Base-by-base conservation (phyloP, 2,888 invertebrate species). In the Pedicia rivosa region DNA sequence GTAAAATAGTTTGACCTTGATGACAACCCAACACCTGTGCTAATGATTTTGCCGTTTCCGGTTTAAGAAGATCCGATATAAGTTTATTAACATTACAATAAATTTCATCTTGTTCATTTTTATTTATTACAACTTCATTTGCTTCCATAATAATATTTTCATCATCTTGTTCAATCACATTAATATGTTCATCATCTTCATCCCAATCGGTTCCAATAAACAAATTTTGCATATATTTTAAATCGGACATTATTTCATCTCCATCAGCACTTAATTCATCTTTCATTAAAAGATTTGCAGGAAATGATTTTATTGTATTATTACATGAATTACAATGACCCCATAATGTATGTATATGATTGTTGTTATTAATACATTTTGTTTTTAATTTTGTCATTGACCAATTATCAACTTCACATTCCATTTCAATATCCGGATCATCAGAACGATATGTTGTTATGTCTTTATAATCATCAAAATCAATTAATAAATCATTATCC, bases 181-280 rank as follows among this genome's bases (percentile, higher is more conserved):
- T 10, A 7, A 38, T 45, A 25, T 45, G 47, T n/a, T 40, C 40
- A 36, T 40, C 43, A n/a, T 20, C 32, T 28, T 41, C 39, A 17
- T 36, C 30, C 36, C 28, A 40, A 31, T 44, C 38, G 22, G 49
- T 47, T 7, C 51, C 51, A 40, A 56, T 55, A 35, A 54, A 56
- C 26, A 55, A 44, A 42, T 54, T 52, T 46, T 56, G 54, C 52
- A 56, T 55, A 38, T 50, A 50, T 30, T 50, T 52, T 5, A 55
- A 40, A 43, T 55, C 54, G 7, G 51, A 52, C 55, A 56, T 56
- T 28, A 56, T 54, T 42, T 56, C 51, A 44, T 56, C 56, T 10
- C 50, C 56, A 43, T 56, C 56, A 17, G 49, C 36, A 38, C 47
- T 42, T 1, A 56, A 42, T 44, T 56, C 56, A 37, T 52, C 54